Evolutionary conservation across 92 coral and sea anemone species (phyloP).

Genomic region (Micromussa lordhowensis): DNA sequence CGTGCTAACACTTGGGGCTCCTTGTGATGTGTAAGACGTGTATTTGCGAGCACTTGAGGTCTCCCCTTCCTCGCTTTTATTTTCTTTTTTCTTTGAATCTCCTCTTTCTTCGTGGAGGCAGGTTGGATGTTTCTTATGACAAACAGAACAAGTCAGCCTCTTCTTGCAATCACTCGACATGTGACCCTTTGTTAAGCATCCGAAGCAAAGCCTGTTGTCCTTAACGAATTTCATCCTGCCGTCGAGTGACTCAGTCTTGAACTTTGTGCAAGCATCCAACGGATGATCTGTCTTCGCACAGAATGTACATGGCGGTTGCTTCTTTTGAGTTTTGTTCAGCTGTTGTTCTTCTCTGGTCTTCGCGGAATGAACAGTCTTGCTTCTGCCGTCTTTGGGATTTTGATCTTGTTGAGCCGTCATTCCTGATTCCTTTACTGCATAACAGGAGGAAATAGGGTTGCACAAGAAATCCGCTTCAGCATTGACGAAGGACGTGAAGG

Average conservation of each 20-base stretch:
- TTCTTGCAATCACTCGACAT: slow-evolving; percentile 39
- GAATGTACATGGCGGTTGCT: slow-evolving; percentile 7
- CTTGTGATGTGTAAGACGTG: slow-evolving; percentile 4
- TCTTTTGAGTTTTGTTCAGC: not conserved
- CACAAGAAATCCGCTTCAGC: slow-evolving; percentile 2
- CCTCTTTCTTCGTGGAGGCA: slow-evolving; percentile 17
- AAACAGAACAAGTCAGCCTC: slow-evolving; percentile 30
- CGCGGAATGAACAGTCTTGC: not conserved
- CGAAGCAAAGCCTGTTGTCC: slow-evolving; percentile 36
- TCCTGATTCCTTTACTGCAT: slow-evolving; percentile 21
- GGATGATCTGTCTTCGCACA: slow-evolving; percentile 13
- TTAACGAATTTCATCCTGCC: not conserved
- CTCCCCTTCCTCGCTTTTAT: not conserved
- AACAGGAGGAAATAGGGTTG: slow-evolving; percentile 9
- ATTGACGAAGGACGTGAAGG: not conserved
- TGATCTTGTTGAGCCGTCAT: not conserved
- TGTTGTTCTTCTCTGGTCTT: not conserved
- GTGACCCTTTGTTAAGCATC: slow-evolving; percentile 49
- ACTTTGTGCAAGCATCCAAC: slow-evolving; percentile 23
- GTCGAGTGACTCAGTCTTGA: slow-evolving; percentile 8
- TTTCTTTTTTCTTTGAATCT: not conserved
- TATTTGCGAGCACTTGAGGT: not conserved
- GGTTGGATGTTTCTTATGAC: slow-evolving; percentile 47
- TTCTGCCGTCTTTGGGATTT: not conserved
- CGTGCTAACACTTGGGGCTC: not conserved